Percentiles rank a stretch among this genome's conserved stretches.
These are phyloP conservation scores for Drosophila sucinea DNA, from an alignment of 1,140 invertebrate genomes.

Conservation along the genomic window DNA sequence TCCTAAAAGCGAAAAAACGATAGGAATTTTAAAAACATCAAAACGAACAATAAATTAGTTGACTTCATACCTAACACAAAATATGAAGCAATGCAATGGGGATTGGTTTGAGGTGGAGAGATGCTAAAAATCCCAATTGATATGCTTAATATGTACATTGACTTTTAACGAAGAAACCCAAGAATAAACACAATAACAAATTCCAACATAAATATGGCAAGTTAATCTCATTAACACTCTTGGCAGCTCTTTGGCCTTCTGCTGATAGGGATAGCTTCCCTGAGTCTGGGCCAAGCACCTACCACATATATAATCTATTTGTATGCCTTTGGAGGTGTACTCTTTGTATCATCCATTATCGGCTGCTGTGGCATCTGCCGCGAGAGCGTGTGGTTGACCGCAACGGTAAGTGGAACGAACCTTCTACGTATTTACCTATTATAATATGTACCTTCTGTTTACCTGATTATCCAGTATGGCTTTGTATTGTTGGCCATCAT, in stretches of 20 bases:
- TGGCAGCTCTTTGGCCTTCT: slow-evolving; percentile 55
- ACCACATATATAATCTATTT: slow-evolving; percentile 51
- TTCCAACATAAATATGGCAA: neutral
- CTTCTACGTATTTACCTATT: neutral
- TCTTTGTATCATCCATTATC: slow-evolving; percentile 65
- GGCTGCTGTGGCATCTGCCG: slow-evolving; percentile 76
- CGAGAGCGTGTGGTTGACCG: slow-evolving; percentile 70
- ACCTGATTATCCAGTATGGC: slow-evolving; percentile 54
- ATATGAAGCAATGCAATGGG: too few relatives aligned
- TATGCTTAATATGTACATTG: slow-evolving; percentile 12
- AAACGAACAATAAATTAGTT: too few relatives aligned
- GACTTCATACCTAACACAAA: too few relatives aligned
- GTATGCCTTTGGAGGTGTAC: slow-evolving; percentile 59
- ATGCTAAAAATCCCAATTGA: neutral
- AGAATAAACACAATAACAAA: neutral
- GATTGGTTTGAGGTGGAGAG: too few relatives aligned
- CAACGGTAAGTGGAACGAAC: slow-evolving; percentile 61
- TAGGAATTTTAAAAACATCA: neutral
- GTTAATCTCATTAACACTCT: slow-evolving; percentile 26
- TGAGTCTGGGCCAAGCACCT: slow-evolving; percentile 51
- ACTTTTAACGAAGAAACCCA: neutral
- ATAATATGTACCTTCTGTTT: slow-evolving; percentile 7
- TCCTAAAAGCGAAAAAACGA: neutral
- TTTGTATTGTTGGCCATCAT: slow-evolving; percentile 58
- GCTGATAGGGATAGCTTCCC: slow-evolving; percentile 57